These are phyloP conservation scores for Nemotelus nigrinus DNA, from an alignment of 2,888 invertebrate genomes.

Conservation along the genomic window DNA sequence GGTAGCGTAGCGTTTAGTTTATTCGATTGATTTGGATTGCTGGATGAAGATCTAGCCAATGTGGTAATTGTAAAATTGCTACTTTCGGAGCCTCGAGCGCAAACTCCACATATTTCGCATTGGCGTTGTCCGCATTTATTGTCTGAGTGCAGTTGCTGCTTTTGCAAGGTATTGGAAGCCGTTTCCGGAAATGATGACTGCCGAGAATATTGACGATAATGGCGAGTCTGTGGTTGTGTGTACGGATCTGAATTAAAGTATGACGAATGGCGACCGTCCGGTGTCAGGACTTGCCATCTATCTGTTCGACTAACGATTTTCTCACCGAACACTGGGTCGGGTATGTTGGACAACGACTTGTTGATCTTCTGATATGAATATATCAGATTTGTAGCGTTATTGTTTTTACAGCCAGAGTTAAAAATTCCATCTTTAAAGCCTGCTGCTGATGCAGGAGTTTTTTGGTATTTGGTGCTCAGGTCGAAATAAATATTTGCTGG, in stretches of 20 bases:
- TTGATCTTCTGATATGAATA: conserved; percentile 53
- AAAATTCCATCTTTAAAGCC: conserved; percentile 26
- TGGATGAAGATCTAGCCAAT: conserved; percentile 57
- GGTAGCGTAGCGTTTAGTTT: conserved; percentile 57
- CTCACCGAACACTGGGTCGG: conserved; percentile 54
- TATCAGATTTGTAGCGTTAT: conserved; percentile 47
- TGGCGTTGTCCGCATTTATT: conserved; percentile 50
- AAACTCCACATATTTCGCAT: conserved; percentile 62
- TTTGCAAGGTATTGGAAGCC: conserved; percentile 50
- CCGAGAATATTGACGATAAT: conserved; percentile 52
- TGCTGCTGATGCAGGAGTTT: conserved; percentile 4
- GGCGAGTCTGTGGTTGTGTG: conserved; percentile 5
- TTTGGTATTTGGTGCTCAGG: conserved; percentile 12
- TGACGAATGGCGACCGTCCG: conserved; percentile 26
- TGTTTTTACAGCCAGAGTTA: conserved; percentile 39
- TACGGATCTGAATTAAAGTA: conserved; percentile 25
- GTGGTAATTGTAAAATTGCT: conserved; percentile 65
- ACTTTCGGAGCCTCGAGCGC: conserved; percentile 61
- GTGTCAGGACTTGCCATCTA: conserved; percentile 42
- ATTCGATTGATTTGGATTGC: conserved; percentile 52
- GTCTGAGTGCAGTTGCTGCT: conserved; percentile 20
- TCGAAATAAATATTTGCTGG: conserved; percentile 17
- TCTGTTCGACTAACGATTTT: conserved; percentile 39
- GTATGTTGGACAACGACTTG: conserved; percentile 55
- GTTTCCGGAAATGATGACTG: conserved; percentile 55